phyloP scores from a whole-genome alignment of 2,113 vertebrate genomes.

The Erythrocercus mccallii region DNA sequence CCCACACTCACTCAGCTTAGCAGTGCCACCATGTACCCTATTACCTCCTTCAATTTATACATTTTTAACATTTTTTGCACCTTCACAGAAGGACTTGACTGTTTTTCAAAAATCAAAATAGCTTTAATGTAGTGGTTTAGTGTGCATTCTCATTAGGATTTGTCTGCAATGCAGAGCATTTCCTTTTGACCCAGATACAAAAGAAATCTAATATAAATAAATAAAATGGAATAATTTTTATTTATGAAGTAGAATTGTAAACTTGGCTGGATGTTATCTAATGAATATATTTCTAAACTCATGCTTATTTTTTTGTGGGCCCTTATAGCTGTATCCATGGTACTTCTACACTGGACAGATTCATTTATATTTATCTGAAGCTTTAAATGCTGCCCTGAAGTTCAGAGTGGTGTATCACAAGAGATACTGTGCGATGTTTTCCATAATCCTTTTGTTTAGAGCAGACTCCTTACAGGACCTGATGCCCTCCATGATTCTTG shows the following conservation, averaged over 20 bases:
- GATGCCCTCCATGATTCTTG: background rate
- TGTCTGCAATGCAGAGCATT: background rate
- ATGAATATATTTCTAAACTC: background rate
- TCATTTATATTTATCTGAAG: background rate
- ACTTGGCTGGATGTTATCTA: background rate
- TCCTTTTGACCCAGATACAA: background rate
- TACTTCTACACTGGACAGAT: background rate
- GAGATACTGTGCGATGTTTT: background rate
- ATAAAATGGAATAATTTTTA: background rate
- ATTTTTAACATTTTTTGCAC: slow-evolving; percentile 24
- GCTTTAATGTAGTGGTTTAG: background rate
- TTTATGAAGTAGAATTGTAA: background rate
- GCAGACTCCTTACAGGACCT: background rate
- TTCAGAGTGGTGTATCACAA: background rate
- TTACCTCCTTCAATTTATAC: background rate
- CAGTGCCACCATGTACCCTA: background rate
- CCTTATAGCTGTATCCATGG: background rate
- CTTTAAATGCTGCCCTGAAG: background rate
- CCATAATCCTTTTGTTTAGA: background rate
- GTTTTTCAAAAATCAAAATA: background rate
- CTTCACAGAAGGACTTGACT: background rate
- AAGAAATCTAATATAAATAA: background rate
- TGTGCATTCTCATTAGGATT: background rate
- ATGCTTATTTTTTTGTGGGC: background rate
- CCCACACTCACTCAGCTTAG: background rate